A percentile compares a stretch with the other conserved stretches of the same genome.
phyloP scores from a whole-genome alignment of 2,888 invertebrate species.

The Calameuta filiformis region DNA sequence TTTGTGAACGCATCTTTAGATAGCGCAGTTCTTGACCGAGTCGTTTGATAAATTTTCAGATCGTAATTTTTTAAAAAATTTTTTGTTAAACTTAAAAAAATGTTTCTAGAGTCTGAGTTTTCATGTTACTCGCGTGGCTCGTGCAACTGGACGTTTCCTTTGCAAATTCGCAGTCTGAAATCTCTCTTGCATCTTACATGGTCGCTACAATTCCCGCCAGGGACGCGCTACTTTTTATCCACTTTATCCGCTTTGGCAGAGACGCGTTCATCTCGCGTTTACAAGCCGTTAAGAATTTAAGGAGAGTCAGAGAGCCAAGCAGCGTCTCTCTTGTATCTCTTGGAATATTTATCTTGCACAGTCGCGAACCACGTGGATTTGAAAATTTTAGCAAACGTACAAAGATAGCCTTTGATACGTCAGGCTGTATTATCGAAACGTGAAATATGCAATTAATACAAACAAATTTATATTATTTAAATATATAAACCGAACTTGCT shows the following conservation, averaged over 20 bases:
- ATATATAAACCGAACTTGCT: no score
- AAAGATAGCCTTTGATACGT: neutral
- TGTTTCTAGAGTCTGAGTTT: accelerated
- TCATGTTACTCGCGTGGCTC: no score
- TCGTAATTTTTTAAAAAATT: no score
- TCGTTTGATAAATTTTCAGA: neutral
- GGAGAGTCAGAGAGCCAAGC: neutral
- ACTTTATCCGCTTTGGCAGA: neutral
- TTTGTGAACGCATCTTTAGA: neutral
- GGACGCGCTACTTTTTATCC: neutral
- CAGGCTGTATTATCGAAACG: neutral
- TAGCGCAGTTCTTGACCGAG: neutral
- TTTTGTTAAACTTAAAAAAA: no score
- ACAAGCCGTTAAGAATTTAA: neutral
- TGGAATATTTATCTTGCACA: neutral
- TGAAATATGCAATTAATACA: no score
- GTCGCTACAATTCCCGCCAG: neutral
- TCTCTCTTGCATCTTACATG: neutral
- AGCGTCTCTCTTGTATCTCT: neutral
- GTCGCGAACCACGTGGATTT: neutral
- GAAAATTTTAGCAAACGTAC: neutral
- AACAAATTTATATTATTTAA: no score
- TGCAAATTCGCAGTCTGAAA: neutral
- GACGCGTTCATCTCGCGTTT: neutral
- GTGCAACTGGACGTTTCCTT: no score